Evolutionary conservation across 2,113 vertebrate genomes (phyloP), one percentile per base, ranked within the genome.

Genomic region (Rhinolophus ferrumequinum): DNA sequence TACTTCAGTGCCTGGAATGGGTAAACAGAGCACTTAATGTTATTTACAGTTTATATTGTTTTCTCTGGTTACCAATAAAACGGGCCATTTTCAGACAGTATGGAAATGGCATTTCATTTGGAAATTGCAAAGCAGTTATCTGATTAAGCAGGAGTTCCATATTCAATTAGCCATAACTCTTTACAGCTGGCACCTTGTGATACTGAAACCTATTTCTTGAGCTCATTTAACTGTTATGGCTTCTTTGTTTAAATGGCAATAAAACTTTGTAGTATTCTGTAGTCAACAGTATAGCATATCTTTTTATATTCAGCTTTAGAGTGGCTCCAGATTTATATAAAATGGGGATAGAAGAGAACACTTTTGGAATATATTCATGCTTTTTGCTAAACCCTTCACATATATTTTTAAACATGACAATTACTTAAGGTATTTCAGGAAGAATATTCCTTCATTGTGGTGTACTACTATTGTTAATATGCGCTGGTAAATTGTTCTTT

Each of bases 11-110:
- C 98, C 98, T 98, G 99, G 99, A 99, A 98, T 99, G 98, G 99
- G 99, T 99, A 99, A 99, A 99, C 99, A 99, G 98, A 98, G 97
- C 98, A 98, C 98, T 99, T 99, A 98, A 99, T 98, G 98, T 99
- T 99, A 98, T 99, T 99, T 99, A 99, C 98, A 98, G 98, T 99
- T 99, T 99, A 98, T 99, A 98, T 98, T 98, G 98, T 99, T 99
- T 99, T 98, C 98, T 99, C 98, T 98, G 98, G 99, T 99, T 99
- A 98, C 98, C 98, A 99, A 99, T 99, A 99, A 99, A 99, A 98
- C 18, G 92, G 97, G 98, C 98, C 97, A 98, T 99, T 99, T 99
- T 99, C 98, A 98, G 97, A 98, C 96, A 96, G 98, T 98, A 98
- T 99, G 98, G 99, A 99, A 99, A 99, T 99, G 98, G 97, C 98